phyloP scores from a whole-genome alignment of 2,113 vertebrate species.

The Gymnocephalus cernua region DNA sequence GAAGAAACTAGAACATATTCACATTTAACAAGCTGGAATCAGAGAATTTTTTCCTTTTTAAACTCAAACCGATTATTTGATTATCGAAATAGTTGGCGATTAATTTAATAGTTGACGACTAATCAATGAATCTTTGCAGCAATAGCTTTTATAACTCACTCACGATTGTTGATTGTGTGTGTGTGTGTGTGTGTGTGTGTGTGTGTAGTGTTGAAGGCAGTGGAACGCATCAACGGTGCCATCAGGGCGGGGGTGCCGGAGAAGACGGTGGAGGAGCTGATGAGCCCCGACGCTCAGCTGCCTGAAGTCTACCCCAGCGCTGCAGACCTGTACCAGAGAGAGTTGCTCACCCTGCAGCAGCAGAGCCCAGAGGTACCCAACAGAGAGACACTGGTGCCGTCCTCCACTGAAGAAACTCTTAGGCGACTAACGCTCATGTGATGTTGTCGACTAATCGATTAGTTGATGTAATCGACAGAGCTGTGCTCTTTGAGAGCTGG shows the following conservation, averaged over 20 bases:
- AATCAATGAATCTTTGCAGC: too few species aligned
- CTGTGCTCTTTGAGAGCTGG: too few species aligned
- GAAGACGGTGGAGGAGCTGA: slow-evolving; percentile 91
- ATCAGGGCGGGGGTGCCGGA: slow-evolving; percentile 88
- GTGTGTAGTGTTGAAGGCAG: slow-evolving; percentile 87
- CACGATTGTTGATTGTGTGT: neutral
- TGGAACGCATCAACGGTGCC: slow-evolving; percentile 91
- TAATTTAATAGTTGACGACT: too few species aligned
- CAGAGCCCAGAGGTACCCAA: slow-evolving; percentile 89
- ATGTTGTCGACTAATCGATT: too few species aligned
- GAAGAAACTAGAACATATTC: too few species aligned
- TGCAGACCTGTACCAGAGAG: slow-evolving; percentile 93
- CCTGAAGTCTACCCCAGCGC: slow-evolving; percentile 92
- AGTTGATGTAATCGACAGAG: too few species aligned
- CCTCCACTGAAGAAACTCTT: too few species aligned
- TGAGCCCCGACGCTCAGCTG: slow-evolving; percentile 95
- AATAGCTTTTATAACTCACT: neutral
- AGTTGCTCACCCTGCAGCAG: slow-evolving; percentile 92
- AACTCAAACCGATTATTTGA: too few species aligned
- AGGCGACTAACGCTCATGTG: too few species aligned
- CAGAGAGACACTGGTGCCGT: neutral
- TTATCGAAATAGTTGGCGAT: too few species aligned
- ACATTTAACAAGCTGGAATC: too few species aligned
- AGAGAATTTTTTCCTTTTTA: too few species aligned
- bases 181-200: slow-evolving; percentile 13